A percentile compares a stretch with the other conserved stretches of the same genome.
Conservation (phyloP, 2,113 vertebrate species). For the Stigmatopora argus region DNA sequence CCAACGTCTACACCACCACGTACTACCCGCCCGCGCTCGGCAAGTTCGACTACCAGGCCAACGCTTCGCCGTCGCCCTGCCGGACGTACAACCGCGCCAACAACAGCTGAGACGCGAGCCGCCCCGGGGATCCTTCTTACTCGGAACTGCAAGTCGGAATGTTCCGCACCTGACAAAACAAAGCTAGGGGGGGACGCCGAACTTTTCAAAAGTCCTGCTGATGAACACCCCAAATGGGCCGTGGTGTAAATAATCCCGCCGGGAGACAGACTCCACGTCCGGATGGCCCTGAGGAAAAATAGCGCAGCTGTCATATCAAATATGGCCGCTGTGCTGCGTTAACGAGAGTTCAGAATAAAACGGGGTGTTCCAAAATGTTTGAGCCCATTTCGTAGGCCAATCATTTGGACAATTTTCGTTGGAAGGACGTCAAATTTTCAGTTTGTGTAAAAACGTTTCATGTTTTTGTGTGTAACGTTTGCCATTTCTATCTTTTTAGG, state of each 20-base stretch:
- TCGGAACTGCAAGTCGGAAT: constrained; percentile 11
- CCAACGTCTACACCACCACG: constrained; percentile 96
- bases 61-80: constrained; percentile 90
- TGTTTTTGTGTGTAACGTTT: too few relatives aligned
- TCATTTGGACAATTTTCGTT: too few relatives aligned
- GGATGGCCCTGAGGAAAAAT: constrained; percentile 44
- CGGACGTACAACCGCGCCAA: constrained; percentile 92
- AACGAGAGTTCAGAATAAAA: constrained; percentile 59
- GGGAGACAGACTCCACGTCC: constrained; percentile 4
- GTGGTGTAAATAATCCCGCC: not conserved
- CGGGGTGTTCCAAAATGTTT: too few relatives aligned
- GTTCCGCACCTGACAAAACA: not conserved
- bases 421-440: too few relatives aligned
- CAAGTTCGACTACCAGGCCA: constrained; percentile 91
- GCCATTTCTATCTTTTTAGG: too few relatives aligned
- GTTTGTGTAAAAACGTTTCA: too few relatives aligned
- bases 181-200: not conserved
- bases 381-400: too few relatives aligned
- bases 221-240: not conserved
- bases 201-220: not conserved
- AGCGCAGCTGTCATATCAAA: constrained; percentile 66
- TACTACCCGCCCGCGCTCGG: constrained; percentile 91
- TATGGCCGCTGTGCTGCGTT: constrained; percentile 59
- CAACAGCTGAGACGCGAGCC: constrained; percentile 81
- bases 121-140: not conserved